Percentiles rank a stretch among this genome's conserved stretches.
Evolutionary conservation across 2,888 invertebrate genomes (phyloP).

Genomic region (Smittia aterrima): DNA sequence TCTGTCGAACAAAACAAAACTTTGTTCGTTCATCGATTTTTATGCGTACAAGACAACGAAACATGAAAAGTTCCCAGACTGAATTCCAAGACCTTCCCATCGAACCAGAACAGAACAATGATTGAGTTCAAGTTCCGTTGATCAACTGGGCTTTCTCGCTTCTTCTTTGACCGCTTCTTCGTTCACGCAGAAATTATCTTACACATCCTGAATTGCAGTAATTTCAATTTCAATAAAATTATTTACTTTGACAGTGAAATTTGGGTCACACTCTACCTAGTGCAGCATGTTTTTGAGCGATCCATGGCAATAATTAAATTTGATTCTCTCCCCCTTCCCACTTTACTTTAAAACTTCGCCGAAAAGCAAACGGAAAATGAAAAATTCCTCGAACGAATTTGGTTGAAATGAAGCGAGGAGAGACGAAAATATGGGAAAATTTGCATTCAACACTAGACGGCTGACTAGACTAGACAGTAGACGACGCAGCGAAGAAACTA

Average conservation of each 20-base stretch:
- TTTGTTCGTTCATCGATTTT: too few relatives aligned
- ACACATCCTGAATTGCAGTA: constrained; percentile 14
- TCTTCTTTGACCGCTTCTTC: neutral
- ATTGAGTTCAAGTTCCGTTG: too few relatives aligned
- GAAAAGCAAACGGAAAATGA: constrained; percentile 18
- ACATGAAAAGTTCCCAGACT: too few relatives aligned
- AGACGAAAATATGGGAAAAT: constrained; percentile 35
- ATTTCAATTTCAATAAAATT: constrained; percentile 27
- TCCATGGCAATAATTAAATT: constrained; percentile 27
- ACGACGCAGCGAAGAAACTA: constrained; percentile 17
- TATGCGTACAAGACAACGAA: too few relatives aligned
- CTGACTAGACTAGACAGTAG: constrained; percentile 37
- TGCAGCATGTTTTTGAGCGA: constrained; percentile 4
- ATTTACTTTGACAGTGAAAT: constrained; percentile 37
- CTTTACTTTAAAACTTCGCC: neutral
- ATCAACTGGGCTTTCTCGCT: neutral
- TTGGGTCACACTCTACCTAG: constrained; percentile 30
- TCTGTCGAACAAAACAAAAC: too few relatives aligned
- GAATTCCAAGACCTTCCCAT: too few relatives aligned
- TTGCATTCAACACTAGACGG: constrained; percentile 39
- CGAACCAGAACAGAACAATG: too few relatives aligned
- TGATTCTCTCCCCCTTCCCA: constrained; percentile 25
- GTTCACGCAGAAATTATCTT: constrained; percentile 4
- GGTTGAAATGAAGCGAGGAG: constrained; percentile 14
- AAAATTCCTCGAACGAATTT: constrained; percentile 32